phyloP scores from a whole-genome alignment of 2,113 vertebrate species.

The Glaucidium brasilianum region DNA sequence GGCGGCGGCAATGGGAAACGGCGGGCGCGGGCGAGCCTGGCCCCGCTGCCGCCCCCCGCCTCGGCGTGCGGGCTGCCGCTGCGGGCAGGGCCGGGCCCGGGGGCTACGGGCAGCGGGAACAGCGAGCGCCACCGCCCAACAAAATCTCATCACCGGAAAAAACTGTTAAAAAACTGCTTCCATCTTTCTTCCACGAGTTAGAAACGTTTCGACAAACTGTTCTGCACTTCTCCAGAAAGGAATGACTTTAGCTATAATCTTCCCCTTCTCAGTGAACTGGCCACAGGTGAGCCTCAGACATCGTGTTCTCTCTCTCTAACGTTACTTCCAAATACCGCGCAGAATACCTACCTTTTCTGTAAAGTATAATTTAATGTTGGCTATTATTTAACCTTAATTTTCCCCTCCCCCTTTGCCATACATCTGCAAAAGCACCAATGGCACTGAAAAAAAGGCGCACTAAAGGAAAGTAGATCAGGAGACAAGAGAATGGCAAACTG shows the following conservation, averaged over 20 bases:
- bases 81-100: not conserved
- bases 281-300: not conserved
- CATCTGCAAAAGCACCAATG: not conserved
- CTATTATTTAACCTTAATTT: not conserved
- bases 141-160: not conserved
- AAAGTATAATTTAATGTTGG: not conserved
- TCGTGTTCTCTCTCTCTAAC: rapidly evolving
- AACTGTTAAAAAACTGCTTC: not conserved
- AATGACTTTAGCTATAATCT: rapidly evolving
- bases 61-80: not conserved
- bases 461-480: not conserved
- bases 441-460: not conserved
- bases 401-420: no score
- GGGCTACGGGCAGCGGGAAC: not conserved
- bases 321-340: rapidly evolving
- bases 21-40: not conserved
- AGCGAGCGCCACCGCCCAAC: no score
- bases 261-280: rapidly evolving
- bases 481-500: not conserved
- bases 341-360: not conserved
- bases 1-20: not conserved
- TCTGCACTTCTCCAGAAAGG: rapidly evolving
- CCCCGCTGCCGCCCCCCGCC: not conserved
- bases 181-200: not conserved
- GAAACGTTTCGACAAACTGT: not conserved